phyloP scores from a whole-genome alignment of 92 coral and sea anemone species.

The Epizoanthus ramosus region DNA sequence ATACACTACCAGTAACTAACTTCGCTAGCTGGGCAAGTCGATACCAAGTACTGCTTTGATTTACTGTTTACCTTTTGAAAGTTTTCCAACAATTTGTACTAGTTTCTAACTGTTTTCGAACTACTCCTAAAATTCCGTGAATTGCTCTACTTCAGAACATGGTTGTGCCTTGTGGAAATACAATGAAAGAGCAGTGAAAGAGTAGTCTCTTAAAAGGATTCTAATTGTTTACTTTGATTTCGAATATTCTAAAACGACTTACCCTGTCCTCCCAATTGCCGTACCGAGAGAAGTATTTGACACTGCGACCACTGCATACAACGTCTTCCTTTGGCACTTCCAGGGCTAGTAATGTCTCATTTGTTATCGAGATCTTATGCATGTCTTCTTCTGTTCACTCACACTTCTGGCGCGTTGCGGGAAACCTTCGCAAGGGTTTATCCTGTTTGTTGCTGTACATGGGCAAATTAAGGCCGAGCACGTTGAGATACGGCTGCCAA shows the following conservation, averaged over 20 bases:
- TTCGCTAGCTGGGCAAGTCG: too few relatives aligned
- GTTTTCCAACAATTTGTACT: too few relatives aligned
- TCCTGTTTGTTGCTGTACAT: too few relatives aligned
- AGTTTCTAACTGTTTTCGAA: too few relatives aligned
- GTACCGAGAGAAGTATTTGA: constrained; percentile 37
- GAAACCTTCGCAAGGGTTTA: not conserved
- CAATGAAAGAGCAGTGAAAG: too few relatives aligned
- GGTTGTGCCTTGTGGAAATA: too few relatives aligned
- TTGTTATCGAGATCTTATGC: constrained; percentile 31
- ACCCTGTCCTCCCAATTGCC: constrained; percentile 24
- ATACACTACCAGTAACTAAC: too few relatives aligned
- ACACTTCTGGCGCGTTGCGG: not conserved
- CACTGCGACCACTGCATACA: constrained; percentile 8
- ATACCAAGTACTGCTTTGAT: too few relatives aligned
- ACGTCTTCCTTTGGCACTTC: constrained; percentile 13
- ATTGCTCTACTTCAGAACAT: too few relatives aligned
- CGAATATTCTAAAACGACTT: not conserved
- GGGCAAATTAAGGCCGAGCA: not conserved
- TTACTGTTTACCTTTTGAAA: too few relatives aligned
- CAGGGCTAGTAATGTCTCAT: constrained; percentile 19
- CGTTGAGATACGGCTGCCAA: not conserved
- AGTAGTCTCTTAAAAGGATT: too few relatives aligned
- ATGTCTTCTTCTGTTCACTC: not conserved
- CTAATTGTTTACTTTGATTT: not conserved
- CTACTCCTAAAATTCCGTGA: too few relatives aligned